These are phyloP conservation scores for Lytechinus variegatus DNA, from an alignment of 35 echinoderm and acorn worm genomes.

Conservation along the genomic window DNA sequence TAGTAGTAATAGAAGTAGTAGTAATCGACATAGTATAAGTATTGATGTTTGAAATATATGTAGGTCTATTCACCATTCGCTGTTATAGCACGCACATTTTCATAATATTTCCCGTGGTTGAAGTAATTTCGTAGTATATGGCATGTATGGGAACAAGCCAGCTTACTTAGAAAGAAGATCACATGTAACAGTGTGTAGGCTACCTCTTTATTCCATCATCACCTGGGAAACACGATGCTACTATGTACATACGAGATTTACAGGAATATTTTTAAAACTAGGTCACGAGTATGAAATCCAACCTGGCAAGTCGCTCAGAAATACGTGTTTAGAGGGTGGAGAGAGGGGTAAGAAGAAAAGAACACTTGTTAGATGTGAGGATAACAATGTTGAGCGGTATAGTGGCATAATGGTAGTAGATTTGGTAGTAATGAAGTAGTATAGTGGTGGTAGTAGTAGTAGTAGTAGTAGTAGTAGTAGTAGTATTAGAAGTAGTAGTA, in stretches of 20 bases:
- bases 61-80: no score
- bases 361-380: neutral
- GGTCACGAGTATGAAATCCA: neutral
- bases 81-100: no score
- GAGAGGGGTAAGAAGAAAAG: neutral
- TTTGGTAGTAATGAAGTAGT: neutral
- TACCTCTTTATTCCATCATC: neutral
- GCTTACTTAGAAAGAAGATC: neutral
- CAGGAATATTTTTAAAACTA: neutral
- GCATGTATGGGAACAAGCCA: neutral
- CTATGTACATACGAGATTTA: neutral
- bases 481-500: no score
- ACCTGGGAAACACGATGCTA: neutral
- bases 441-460: neutral
- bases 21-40: no score
- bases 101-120: no score
- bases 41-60: no score
- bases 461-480: no score
- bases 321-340: neutral
- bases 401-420: neutral
- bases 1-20: no score
- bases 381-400: neutral
- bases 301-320: neutral
- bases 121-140: neutral
- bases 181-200: neutral